Base-by-base conservation (phyloP, 2,888 invertebrate genomes). In the Leucoma salicis region DNA sequence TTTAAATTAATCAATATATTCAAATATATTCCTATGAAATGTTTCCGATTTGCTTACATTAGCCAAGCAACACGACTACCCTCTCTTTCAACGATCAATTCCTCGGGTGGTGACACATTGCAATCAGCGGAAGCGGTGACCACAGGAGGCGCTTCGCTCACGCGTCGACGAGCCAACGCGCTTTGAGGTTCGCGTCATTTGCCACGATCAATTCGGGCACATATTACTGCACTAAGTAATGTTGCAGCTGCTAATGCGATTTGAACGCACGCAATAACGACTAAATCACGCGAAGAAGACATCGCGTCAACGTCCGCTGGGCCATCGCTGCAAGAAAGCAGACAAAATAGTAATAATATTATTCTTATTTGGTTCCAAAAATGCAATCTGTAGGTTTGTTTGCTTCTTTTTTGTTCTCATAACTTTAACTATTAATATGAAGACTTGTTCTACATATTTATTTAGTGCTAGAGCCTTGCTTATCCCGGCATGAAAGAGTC, bases 61-160 rank as follows among this genome's bases (percentile, higher is more conserved):
- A 91, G 83, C 92, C 92, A 92, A 15, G 92, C 92, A 5, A 92
- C 91, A 18, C 91, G 78, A 7, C 90, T 88, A 16, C 88, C 84
- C 50, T 91, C 91, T 35, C 74, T 66, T 54, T 85, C 83, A 2
- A 61, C 67, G 15, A 62, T 58, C 21, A 68, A 59, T 36, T 70
- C 68, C 12, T 78, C 76, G 49, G 82, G 71, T 32, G 80, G 65
- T 15, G 74, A 55, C 45, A 71, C 70, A 47, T 53, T 68, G 7
- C 31, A 15, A 8, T 73, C 74, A 11, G 71, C 66, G 32, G 74
- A 34, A 57, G 78, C 73, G 54, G 75, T n/a, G 1, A 68, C 65
- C 51, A 66, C 49, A 46, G 76, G 74, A 66, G 70, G 74, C 65
- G 78, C 74, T 57, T 85, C 77, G 52, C 85, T 77, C 49, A 87